Conservation (phyloP, 2,888 invertebrate genomes). For the Lithosia quadra region DNA sequence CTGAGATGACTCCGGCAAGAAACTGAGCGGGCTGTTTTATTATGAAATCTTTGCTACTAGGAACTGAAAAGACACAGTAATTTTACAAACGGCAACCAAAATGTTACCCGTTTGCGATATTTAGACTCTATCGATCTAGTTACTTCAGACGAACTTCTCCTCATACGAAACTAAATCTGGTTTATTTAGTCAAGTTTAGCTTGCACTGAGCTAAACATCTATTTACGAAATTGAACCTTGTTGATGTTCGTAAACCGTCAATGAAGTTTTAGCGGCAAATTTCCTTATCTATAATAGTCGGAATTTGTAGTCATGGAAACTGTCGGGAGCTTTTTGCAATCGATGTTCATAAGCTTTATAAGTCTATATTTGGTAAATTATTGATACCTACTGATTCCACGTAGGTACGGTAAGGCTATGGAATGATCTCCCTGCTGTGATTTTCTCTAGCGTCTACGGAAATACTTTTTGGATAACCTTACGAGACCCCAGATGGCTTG, state of each 20-base stretch:
- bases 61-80: conserved; percentile 34
- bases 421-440: too few species aligned
- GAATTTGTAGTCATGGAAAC: neutral
- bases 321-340: neutral
- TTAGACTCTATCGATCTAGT: neutral
- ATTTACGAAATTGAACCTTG: neutral
- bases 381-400: neutral
- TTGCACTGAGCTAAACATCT: neutral
- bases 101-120: conserved; percentile 5
- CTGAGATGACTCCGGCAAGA: too few species aligned
- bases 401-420: neutral
- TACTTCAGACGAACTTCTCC: neutral
- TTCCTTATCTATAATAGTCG: neutral
- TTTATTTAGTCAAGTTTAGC: neutral
- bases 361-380: neutral
- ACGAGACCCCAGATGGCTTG: too few species aligned
- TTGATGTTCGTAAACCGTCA: neutral
- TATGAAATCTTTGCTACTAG: conserved; percentile 33
- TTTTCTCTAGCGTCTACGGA: neutral
- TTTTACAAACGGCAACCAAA: conserved; percentile 37
- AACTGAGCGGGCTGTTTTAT: too few species aligned
- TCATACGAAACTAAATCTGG: neutral
- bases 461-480: neutral
- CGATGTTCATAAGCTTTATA: neutral
- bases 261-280: neutral